phyloP scores from a whole-genome alignment of 1,140 invertebrate species.

The Oncopeltus fasciatus region DNA sequence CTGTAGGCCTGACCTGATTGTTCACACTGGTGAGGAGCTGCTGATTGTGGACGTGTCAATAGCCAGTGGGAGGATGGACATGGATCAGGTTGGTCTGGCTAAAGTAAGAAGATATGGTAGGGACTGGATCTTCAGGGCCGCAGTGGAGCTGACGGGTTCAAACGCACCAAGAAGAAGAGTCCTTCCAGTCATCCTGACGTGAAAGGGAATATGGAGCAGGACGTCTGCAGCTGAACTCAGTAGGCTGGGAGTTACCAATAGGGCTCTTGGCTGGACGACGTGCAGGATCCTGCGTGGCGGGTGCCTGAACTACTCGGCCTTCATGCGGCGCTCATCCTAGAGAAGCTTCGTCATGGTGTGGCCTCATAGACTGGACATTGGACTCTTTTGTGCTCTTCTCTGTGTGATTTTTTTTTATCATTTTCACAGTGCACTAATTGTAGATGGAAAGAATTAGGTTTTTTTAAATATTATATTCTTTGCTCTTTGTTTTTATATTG shows the following conservation, averaged over 20 bases:
- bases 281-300: not conserved
- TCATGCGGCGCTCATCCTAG: no score
- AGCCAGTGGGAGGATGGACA: not conserved
- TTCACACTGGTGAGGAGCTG: not conserved
- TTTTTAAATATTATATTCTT: no score
- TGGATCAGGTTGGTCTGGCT: not conserved
- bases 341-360: no score
- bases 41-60: not conserved
- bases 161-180: not conserved
- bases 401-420: no score
- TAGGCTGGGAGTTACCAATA: not conserved
- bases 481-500: no score
- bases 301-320: no score
- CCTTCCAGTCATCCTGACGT: not conserved
- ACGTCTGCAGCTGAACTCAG: not conserved
- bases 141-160: not conserved
- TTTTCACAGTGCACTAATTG: no score
- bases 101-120: not conserved
- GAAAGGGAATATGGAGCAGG: not conserved
- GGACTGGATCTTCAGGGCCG: not conserved
- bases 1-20: not conserved
- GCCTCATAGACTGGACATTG: no score
- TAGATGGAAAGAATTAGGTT: no score
- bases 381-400: no score
- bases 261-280: not conserved